Evolutionary conservation across 2,797 vertebrate genomes (phyloP), one percentile per base, ranked within the genome.

Genomic region (Cottoperca gobio): DNA sequence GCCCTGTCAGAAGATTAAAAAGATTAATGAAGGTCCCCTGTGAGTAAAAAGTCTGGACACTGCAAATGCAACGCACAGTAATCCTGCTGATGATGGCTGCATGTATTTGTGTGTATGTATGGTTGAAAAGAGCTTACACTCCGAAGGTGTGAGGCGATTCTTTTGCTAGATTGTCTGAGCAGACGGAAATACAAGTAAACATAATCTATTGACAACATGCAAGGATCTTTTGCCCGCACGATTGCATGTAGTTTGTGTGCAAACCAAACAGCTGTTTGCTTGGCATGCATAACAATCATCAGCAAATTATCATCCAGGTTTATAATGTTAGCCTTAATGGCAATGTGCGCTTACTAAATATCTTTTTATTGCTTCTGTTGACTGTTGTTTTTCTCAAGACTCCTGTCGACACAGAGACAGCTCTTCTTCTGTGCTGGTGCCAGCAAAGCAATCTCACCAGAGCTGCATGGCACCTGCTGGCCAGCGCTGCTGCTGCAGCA

Each of bases 21-120:
- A 73, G 68, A 73, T 73, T 49, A 45, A 73, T 68, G 50, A 50
- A 68, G 37, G 37, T 31, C 43, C 45, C 14, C 19, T 59, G 55
- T 40, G 54, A 1, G 46, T 46, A 52, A 46, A 49, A 59, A 53
- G n/a, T n/a, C 53, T 46, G 54, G 46, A 70, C 61, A 5, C 26
- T 57, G 52, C 35, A 48, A 50, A 62, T 54, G 40, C 45, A 50
- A n/a, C 2, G 1, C 40, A 46, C 19, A 26, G 26, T 24, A 21
- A 35, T 19, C 33, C 54, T 28, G 64, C 53, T 21, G 45, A 37
- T 39, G 19, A 26, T 17, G 37, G 14, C 19, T 17, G 11, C 50
- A 23, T 9, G 9, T 19, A 28, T 42, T 28, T 6, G 45, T 62
- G 31, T 33, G 33, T 31, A n/a, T 33, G 31, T 33, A 33, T 8